Conservation (phyloP, 2,113 vertebrate species). For the Pterocles burchelli region DNA sequence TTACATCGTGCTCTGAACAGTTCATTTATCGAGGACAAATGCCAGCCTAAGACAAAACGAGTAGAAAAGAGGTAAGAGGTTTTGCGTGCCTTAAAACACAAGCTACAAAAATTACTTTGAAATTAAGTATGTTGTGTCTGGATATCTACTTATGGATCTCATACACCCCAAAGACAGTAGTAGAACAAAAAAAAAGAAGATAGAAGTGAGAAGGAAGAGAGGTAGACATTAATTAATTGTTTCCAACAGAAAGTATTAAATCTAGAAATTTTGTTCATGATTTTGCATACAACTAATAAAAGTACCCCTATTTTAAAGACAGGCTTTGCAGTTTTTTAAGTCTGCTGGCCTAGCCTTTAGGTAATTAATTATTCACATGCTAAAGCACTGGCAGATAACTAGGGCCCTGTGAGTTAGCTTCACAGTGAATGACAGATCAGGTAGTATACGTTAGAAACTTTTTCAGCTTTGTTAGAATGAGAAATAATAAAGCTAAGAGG, state of each 20-base stretch:
- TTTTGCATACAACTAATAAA: background rate
- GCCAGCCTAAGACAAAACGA: constrained; percentile 81
- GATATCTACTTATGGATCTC: background rate
- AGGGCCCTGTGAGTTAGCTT: background rate
- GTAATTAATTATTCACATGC: background rate
- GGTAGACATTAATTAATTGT: background rate
- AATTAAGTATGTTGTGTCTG: background rate
- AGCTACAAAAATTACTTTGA: background rate
- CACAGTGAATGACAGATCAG: background rate
- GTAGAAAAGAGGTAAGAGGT: constrained; percentile 88
- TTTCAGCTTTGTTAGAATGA: background rate
- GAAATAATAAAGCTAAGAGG: background rate
- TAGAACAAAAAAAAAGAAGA: background rate
- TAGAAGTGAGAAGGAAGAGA: background rate
- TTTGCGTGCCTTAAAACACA: background rate
- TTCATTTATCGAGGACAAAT: constrained; percentile 88
- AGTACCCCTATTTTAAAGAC: background rate
- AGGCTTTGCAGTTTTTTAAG: background rate
- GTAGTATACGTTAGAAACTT: background rate
- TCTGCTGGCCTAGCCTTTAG: background rate
- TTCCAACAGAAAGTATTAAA: background rate
- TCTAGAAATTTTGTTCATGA: background rate
- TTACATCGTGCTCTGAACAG: constrained; percentile 93
- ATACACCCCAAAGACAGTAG: background rate
- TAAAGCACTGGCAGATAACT: background rate